Evolutionary conservation across 2,113 vertebrate species (phyloP), one percentile per base, ranked within the genome.

Genomic region (Strix uralensis): DNA sequence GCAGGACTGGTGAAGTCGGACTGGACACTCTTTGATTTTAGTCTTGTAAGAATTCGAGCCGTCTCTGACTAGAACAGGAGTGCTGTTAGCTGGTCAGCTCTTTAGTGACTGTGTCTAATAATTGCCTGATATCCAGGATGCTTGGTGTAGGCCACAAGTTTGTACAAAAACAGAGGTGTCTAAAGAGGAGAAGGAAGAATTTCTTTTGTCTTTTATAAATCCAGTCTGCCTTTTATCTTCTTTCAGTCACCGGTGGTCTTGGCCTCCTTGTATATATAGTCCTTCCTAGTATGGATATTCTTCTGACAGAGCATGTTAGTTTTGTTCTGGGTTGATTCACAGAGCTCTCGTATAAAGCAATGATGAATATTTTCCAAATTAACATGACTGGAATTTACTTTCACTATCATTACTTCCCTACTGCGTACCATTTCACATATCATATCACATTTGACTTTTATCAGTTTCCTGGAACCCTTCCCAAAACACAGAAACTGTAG

Each of bases 391-490:
- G 58, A 54, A 54, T 81, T 92, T 30, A 13, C 27, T 90, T 80
- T 9, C 14, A 5, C 42, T 69, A 7, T 19, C 36, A 25, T 73
- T 42, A 54, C 57, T 81, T 69, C 40, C 25, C 11, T 23, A 2
- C 30, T 34, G 21, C 0, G 0, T 11, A 27, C 26, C 51, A 13
- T 1, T 77, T n/a, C 3, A 30, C 19, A 8, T 18, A n/a, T 11
- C 10, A 9, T 21, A 51, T 36, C 72, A 19, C 0, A 0, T 69
- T 52, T 19, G 2, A 38, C 47, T 54, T 66, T 52, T 25, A 32
- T 57, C 30, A 7, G 15, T 46, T 78, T 74, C 58, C 58, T 86
- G 72, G 46, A 44, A 29, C 36, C 15, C 29, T 11, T 81, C 40
- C 49, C 55, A 67, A 22, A 77, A 18, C 32, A 19, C 65, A 63